Evolutionary conservation across 2,113 vertebrate genomes (phyloP), one percentile per base, ranked within the genome.

Genomic region (Anarhynchus alexandrinus): DNA sequence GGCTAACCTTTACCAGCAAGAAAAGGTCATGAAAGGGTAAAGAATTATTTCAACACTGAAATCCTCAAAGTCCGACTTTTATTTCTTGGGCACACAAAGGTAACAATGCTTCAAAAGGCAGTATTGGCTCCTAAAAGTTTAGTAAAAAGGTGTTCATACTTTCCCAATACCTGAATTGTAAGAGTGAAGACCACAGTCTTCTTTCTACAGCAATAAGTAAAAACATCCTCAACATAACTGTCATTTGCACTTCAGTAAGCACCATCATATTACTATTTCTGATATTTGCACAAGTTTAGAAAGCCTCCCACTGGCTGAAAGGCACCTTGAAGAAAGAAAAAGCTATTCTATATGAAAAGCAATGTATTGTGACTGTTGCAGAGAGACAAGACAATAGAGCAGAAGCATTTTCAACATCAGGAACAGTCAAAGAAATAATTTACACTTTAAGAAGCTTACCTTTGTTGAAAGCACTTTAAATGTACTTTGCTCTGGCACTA

Each of bases 391-490:
- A 93, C 30, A 92, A 81, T 22, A 90, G 49, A 96, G 77, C 14
- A 93, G 70, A 79, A 94, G 79, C 0, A 2, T 74, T 81, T 77
- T 70, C 54, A 89, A 70, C 52, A 19, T 14, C 16, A 80, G 36
- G 55, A 79, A 67, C 14, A 34, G 65, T 42, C 54, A 67, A 83
- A 82, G 69, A 80, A 90, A 42, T 57, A 32, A 96, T 65, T 62
- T 72, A 74, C 32, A 71, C 11, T 96, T 94, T 91, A 79, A 91
- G 51, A 90, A 84, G 52, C 84, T 97, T 96, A 99, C 99, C 99
- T 99, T 99, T 90, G 99, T 99, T 91, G 98, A 98, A 97, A 99
- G 98, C 94, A 99, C 97, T 99, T 98, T 99, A 98, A 99, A 99
- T 25, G 80, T 98, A 98, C 99, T 99, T 96, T 99, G 99, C 85